Base-by-base conservation (phyloP, 2,113 vertebrate species). In the Galbula dea region DNA sequence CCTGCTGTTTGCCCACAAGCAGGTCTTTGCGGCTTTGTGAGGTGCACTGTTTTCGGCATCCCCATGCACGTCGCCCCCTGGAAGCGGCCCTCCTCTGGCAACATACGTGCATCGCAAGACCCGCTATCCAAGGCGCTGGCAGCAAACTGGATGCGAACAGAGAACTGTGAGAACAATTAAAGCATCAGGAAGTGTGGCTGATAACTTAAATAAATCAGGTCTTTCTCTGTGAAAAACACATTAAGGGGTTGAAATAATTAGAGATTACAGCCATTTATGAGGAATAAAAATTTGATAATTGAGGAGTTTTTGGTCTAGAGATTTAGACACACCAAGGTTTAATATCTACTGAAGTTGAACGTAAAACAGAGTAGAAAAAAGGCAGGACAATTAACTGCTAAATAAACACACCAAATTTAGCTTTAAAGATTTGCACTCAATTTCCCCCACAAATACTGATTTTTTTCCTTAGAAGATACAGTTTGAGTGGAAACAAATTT, bases 401-500 rank as follows among this genome's bases (percentile, higher is more conserved):
- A 51, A 52, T 22, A 83, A 86, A 66, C 15, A 52, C 10, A 46
- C 20, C 29, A 72, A 75, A 91, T 32, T 37, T 66, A 29, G 20
- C 65, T 85, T 65, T 84, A 81, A 89, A 80, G 41, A 79, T 86
- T 69, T 69, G 32, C 48, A 58, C 14, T 66, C 41, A 61, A 82
- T 81, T 78, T 69, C 6, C 19, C 11, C 15, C 10, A 14, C 27
- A 74, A 88, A 59, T 63, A 51, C 11, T 41, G 39, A 22, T 8
- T 41, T 57, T 59, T 77, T 75, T 59, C 11, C n/a, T 21, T 20
- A 72, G 48, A 72, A 78, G 24, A 62, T 86, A 15, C 12, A 65
- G 52, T 48, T 95, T 87, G 91, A 94, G 27, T 11, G 87, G 55
- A 51, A 95, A 92, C 92, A 83, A 72, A 88, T 85, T 95, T 85